These are phyloP conservation scores for Lampropteryx suffumata DNA, from an alignment of 2,888 invertebrate species.

Conservation along the genomic window DNA sequence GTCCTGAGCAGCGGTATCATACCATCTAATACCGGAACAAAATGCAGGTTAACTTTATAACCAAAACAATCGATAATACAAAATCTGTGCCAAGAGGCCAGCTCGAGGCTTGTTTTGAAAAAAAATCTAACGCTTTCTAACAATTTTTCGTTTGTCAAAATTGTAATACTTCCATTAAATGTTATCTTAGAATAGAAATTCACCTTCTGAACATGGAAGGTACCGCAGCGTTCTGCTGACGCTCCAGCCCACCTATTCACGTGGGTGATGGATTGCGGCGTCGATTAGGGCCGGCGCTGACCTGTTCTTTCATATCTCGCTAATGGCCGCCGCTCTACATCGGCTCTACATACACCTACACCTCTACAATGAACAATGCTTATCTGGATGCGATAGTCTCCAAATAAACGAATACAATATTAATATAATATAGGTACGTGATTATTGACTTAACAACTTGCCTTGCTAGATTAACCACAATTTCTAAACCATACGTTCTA, in stretches of 20 bases:
- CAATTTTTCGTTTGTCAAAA: no score
- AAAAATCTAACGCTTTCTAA: no score
- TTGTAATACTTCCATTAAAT: not conserved
- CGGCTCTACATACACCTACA: constrained; percentile 35
- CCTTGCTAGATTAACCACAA: no score
- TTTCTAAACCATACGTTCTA: no score
- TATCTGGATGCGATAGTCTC: constrained; percentile 34
- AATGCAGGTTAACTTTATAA: no score
- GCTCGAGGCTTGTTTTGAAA: no score
- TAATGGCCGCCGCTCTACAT: constrained; percentile 67
- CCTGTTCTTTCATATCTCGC: constrained; percentile 81
- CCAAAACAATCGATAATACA: no score
- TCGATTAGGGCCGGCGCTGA: constrained; percentile 79
- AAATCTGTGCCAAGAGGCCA: no score
- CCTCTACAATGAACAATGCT: constrained; percentile 16
- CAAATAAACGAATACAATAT: not conserved
- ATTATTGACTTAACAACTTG: no score
- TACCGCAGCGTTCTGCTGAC: constrained; percentile 44
- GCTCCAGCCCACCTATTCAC: constrained; percentile 70
- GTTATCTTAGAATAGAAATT: not conserved
- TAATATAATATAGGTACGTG: no score
- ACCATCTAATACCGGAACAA: no score
- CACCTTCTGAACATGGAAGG: constrained; percentile 5
- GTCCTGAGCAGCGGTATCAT: no score
- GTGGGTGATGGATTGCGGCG: constrained; percentile 81